Evolutionary conservation across 1,140 invertebrate genomes (phyloP), one percentile per base, ranked within the genome.

Genomic region (Rhagoletis pomonella): DNA sequence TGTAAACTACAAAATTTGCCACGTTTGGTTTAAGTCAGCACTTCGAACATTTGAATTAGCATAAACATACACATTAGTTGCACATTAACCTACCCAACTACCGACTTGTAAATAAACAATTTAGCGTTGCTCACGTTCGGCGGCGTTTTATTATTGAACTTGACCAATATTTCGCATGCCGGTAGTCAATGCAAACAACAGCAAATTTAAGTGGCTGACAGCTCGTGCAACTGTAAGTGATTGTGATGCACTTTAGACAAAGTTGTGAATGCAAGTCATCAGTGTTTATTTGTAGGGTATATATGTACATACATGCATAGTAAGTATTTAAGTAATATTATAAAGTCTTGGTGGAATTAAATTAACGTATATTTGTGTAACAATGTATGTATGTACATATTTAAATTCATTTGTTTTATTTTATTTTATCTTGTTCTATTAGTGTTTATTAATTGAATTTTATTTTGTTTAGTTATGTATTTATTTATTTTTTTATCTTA

Each of bases 141-240:
- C 19, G 44, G 47, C 17, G 50, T 4, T 81, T 55, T 10, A 19
- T 58, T 55, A 81, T 81, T 81, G 73, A 81, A 81, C 73, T 81
- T 81, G 73, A 81, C 73, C 73, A 81, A 55, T 50, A 19, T 81
- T 81, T 81, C 9, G 73, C 50, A 81, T 19, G 73, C 73, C 73
- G 73, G 73, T 81, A 81, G 73, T 81, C 73, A 81, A 58, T 81
- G 73, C n/a, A 81, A 81, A 81, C 47, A 81, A 81, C 73, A 17
- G 42, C 29, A 50, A 73, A 73, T 2, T 17, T 1, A 12, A 47
- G 17, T 47, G 69, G 17, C 50, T 55, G 44, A 19, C 47, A 81
- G 19, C 47, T 55, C 73, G 65, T 69, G 65, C 69, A 55, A 77
- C 69, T 77, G 69, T 19, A 77, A 77, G 44, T 50, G 44, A 4